Percentiles rank a stretch among this genome's conserved stretches.
Evolutionary conservation across 2,888 invertebrate species (phyloP).

Genomic region (Megamerina dolium): DNA sequence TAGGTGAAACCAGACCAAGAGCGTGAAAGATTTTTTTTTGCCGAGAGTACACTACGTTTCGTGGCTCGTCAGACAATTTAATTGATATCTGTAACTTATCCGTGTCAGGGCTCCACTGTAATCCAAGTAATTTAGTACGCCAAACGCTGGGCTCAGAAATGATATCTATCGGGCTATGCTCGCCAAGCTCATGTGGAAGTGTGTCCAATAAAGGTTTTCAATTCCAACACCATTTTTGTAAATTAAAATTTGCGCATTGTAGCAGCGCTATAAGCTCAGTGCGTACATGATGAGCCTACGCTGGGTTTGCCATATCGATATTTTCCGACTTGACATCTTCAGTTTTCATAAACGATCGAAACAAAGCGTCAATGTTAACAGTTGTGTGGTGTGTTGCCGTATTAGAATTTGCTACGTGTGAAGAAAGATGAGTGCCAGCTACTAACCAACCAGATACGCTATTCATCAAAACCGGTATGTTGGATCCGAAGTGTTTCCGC

Average conservation of each 20-base stretch:
- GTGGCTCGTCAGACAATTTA: no score
- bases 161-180: no score
- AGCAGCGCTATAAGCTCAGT: constrained; percentile 1
- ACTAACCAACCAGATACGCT: neutral
- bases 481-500: no score
- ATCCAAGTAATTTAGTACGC: constrained; percentile 11
- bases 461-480: no score
- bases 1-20: no score
- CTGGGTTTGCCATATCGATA: constrained; percentile 3
- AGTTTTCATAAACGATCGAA: no score
- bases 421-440: neutral
- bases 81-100: constrained; percentile 4
- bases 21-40: constrained; percentile 4
- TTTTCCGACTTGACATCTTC: neutral
- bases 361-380: neutral
- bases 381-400: neutral
- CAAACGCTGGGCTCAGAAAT: no score
- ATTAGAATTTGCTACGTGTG: no score
- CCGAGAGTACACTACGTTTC: constrained; percentile 3
- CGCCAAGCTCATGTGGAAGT: no score
- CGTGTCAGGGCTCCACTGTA: constrained; percentile 10
- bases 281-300: neutral
- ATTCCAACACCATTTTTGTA: constrained; percentile 5
- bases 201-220: no score
- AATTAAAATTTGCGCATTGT: neutral